A percentile compares a stretch with the other conserved stretches of the same genome.
Evolutionary conservation across 1,140 invertebrate genomes (phyloP).

Genomic region (Drosophila nasuta): DNA sequence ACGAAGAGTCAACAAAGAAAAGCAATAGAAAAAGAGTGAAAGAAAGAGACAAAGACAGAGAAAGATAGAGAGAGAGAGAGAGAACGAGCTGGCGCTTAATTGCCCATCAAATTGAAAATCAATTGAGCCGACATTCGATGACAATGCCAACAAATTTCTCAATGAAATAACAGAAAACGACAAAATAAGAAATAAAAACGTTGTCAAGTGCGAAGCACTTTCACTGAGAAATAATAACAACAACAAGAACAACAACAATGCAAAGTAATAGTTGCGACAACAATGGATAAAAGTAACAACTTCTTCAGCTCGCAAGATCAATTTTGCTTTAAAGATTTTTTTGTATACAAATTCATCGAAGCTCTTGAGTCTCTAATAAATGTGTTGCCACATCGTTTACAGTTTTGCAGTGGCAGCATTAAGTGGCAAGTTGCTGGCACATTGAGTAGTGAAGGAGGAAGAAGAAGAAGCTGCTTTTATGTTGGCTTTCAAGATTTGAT

Average conservation of each 20-base stretch:
- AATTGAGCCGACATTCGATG: constrained; percentile 37
- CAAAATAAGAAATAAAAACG: constrained; percentile 1
- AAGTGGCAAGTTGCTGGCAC: constrained; percentile 15
- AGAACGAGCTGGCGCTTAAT: constrained; percentile 20
- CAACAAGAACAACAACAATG: background rate
- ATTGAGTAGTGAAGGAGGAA: background rate
- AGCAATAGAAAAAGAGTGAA: background rate
- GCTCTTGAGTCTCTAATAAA: constrained; percentile 9
- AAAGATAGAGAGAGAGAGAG: background rate
- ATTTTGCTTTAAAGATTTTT: background rate
- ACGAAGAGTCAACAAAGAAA: background rate
- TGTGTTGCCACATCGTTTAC: constrained; percentile 27
- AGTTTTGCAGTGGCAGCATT: constrained; percentile 4
- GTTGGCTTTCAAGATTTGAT: constrained; percentile 10
- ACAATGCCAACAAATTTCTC: constrained; percentile 30
- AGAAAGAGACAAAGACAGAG: background rate
- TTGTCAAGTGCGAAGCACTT: constrained; percentile 39
- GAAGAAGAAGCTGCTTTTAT: background rate
- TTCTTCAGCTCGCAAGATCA: background rate
- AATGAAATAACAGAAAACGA: background rate
- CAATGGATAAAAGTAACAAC: background rate
- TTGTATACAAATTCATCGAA: background rate
- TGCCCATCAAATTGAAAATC: constrained; percentile 43
- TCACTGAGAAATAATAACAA: constrained; percentile 17
- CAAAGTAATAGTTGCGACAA: too few species aligned